These are phyloP conservation scores for Phymastichus coffea DNA, from an alignment of 1,140 invertebrate genomes.

Conservation along the genomic window DNA sequence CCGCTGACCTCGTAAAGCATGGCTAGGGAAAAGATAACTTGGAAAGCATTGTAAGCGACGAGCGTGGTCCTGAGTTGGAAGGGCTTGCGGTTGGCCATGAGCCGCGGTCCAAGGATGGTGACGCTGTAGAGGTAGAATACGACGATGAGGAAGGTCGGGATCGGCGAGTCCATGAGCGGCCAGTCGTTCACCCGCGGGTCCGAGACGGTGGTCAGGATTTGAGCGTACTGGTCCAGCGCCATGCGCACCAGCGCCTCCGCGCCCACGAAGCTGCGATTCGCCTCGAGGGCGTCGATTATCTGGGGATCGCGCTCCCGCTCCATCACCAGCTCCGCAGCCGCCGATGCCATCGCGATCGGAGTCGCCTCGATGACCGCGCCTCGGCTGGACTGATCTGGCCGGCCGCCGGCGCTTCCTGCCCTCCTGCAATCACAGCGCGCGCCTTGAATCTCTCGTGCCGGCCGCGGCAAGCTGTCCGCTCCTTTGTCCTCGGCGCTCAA, in stretches of 20 bases:
- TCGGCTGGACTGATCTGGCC: too few relatives aligned
- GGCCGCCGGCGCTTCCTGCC: too few relatives aligned
- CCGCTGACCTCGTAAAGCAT: slow-evolving; percentile 85
- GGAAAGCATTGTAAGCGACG: slow-evolving; percentile 86
- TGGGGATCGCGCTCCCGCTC: slow-evolving; percentile 46
- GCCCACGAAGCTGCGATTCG: slow-evolving; percentile 48
- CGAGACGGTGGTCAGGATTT: slow-evolving; percentile 60
- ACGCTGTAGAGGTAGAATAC: slow-evolving; percentile 79
- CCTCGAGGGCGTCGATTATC: slow-evolving; percentile 32
- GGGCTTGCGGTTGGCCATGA: slow-evolving; percentile 87
- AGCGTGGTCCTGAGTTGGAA: slow-evolving; percentile 79
- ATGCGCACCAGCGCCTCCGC: slow-evolving; percentile 60
- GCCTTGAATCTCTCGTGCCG: too few relatives aligned
- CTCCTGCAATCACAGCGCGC: too few relatives aligned
- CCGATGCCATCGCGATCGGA: slow-evolving; percentile 47
- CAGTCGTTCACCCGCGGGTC: slow-evolving; percentile 88
- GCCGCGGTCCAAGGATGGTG: slow-evolving; percentile 75
- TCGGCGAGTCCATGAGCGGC: slow-evolving; percentile 86
- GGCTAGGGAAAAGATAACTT: slow-evolving; percentile 81
- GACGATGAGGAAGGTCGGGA: slow-evolving; percentile 82
- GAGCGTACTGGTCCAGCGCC: slow-evolving; percentile 62
- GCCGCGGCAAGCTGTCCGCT: too few relatives aligned
- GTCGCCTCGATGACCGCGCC: neutral
- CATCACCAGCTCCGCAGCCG: slow-evolving; percentile 51
- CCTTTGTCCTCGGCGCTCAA: too few relatives aligned